Evolutionary conservation across 2,888 invertebrate species (phyloP).

Genomic region (Gandaritis pyraliata): DNA sequence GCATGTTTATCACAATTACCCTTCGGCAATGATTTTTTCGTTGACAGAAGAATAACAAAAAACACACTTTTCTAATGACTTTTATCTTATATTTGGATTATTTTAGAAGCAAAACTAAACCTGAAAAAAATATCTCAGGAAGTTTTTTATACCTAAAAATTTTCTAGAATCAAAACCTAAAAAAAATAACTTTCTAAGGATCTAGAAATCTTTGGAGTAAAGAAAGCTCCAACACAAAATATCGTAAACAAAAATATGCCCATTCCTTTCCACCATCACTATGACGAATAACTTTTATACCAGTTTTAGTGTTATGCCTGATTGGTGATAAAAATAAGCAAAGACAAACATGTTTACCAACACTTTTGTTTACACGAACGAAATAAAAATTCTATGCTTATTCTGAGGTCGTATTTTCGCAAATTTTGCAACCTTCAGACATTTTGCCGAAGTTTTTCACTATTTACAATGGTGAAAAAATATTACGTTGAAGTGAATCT

Average conservation of each 20-base stretch:
- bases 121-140: no score
- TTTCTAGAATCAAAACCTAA: no score
- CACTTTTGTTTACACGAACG: constrained; percentile 37
- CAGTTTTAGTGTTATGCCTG: constrained; percentile 46
- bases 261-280: constrained; percentile 34
- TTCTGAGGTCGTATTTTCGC: constrained; percentile 33
- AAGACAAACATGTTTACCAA: constrained; percentile 55
- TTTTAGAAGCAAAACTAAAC: no score
- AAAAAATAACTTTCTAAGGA: background rate
- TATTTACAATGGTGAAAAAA: no score
- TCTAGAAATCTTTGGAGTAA: background rate
- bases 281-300: constrained; percentile 37
- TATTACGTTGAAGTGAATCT: no score
- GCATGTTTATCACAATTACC: no score
- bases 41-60: no score
- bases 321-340: constrained; percentile 49
- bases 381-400: constrained; percentile 37
- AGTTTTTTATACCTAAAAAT: no score
- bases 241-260: constrained; percentile 39
- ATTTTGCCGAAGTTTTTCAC: no score
- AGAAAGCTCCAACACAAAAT: constrained; percentile 15
- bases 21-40: no score
- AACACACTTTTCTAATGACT: no score
- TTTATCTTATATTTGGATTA: no score
- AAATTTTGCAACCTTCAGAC: constrained; percentile 6